These are phyloP conservation scores for Pachypsylla venusta DNA, from an alignment of 1,140 invertebrate species.

Conservation along the genomic window DNA sequence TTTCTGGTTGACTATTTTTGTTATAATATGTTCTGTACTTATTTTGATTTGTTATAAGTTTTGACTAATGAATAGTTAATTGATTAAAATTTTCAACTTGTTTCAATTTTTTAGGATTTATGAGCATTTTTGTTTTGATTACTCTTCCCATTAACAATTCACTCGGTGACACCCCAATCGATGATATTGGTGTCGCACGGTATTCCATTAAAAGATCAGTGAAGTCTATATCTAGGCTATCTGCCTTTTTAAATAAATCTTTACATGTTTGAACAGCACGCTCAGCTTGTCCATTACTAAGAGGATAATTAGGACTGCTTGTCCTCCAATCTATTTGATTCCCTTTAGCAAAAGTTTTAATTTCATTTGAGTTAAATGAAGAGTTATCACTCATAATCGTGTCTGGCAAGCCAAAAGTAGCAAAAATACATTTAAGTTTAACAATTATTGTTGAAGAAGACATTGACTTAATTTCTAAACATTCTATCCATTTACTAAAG, in stretches of 20 bases:
- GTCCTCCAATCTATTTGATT: constrained; percentile 13
- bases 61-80: neutral
- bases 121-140: neutral
- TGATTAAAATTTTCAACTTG: constrained; percentile 1
- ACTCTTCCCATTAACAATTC: neutral
- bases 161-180: neutral
- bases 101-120: constrained; percentile 6
- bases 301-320: constrained; percentile 19
- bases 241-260: neutral
- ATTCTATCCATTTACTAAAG: constrained; percentile 19
- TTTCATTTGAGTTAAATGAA: constrained; percentile 15
- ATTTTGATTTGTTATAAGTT: neutral
- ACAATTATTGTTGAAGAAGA: neutral
- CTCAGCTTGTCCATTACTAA: constrained; percentile 19
- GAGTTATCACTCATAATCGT: constrained; percentile 16
- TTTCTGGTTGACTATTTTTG: neutral
- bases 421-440: constrained; percentile 15
- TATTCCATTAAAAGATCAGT: constrained; percentile 10
- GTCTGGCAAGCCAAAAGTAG: constrained; percentile 12
- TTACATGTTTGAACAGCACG: constrained; percentile 3
- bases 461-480: neutral
- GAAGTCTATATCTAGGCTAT: neutral
- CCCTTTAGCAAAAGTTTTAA: constrained; percentile 12
- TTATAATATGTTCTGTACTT: neutral
- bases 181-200: neutral